Base-by-base conservation (phyloP, 2,797 vertebrate species). In the Siniperca obscura region DNA sequence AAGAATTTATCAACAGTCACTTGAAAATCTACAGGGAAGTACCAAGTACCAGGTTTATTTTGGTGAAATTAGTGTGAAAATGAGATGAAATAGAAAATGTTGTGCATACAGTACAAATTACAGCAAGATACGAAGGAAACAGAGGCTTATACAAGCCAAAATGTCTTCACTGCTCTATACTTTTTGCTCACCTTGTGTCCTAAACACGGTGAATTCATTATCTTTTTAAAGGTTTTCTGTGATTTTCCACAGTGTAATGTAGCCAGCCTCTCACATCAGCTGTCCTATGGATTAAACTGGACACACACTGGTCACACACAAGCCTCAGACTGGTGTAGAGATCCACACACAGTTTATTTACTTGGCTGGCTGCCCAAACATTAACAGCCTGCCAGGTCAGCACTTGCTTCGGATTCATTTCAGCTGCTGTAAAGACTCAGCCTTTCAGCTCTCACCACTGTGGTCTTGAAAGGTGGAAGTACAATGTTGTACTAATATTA, bases 401-500 rank as follows among this genome's bases (percentile, higher is more conserved):
- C 66, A n/a, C 30, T 69, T 25, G 70, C 9, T 62, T 19, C 61
- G 70, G 78, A 80, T 8, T 46, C 38, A 21, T 61, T 74, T 48
- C 69, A 80, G 55, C 7, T 0, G 14, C 36, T 46, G 19, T 22
- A 27, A 38, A 22, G 34, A 74, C 30, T 48, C 30, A 56, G 4
- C 22, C 22, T 30, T 14, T 0, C 7, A 42, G 17, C 11, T 50
- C 34, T 22, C 57, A 7, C 12, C 6, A 6, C 7, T 30, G 57
- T 12, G 5, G 7, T 53, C 44, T 50, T 16, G 10, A 46, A 46
- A 40, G 25, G 44, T 30, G 19, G 30, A 48, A 4, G 8, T 10
- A 34, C 42, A 69, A 50, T 21, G 11, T 44, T 11, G 7, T 59
- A 34, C n/a, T 22, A 4, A 64, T 38, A 25, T 19, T 30, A 9